Evolutionary conservation across 2,113 vertebrate species (phyloP).

Genomic region (Otolemur garnettii): DNA sequence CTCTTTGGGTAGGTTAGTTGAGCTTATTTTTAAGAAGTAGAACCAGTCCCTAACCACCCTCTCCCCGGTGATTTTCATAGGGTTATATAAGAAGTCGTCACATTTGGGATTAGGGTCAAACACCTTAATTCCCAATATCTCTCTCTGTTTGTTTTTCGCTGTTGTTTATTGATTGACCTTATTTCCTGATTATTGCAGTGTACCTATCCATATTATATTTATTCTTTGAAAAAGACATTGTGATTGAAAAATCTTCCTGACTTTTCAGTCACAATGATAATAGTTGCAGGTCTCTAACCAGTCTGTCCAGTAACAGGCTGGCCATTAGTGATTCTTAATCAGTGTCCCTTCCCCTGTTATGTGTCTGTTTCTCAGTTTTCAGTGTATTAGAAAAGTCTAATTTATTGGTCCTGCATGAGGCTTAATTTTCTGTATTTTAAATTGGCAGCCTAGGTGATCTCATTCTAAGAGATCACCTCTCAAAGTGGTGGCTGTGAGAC

Average conservation of each 20-base stretch:
- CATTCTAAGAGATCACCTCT: background rate
- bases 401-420: background rate
- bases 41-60: background rate
- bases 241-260: constrained; percentile 35
- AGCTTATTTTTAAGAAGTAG: constrained; percentile 48
- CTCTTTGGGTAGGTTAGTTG: constrained; percentile 39
- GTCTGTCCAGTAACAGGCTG: background rate
- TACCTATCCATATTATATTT: background rate
- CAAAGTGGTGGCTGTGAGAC: background rate
- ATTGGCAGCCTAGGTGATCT: background rate
- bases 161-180: background rate
- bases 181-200: background rate
- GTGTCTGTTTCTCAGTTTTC: background rate
- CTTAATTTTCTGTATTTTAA: background rate
- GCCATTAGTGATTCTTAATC: background rate
- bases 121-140: constrained; percentile 21
- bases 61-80: background rate
- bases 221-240: background rate
- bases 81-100: background rate
- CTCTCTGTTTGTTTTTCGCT: background rate
- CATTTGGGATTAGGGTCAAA: background rate
- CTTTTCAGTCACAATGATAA: background rate
- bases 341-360: background rate
- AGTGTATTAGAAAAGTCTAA: background rate
- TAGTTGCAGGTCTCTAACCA: background rate